A percentile compares a stretch with the other conserved stretches of the same genome.
Conservation (phyloP, 1,140 invertebrate species). For the Drosophila subobscura region DNA sequence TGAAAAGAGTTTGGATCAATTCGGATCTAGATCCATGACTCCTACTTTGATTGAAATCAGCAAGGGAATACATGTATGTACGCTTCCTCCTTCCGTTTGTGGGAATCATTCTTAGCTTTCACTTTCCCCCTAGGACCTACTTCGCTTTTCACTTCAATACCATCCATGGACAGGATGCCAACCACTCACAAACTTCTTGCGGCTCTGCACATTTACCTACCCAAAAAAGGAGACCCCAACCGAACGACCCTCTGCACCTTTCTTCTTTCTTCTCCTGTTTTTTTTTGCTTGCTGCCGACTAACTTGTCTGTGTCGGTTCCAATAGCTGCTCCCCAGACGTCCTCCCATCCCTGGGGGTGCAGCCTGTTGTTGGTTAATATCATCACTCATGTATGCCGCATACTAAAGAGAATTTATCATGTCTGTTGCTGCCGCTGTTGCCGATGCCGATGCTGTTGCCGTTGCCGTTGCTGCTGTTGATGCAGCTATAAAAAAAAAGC, state of each 20-base stretch:
- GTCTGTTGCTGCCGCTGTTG: slow-evolving; percentile 64
- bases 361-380: slow-evolving; percentile 76
- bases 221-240: slow-evolving; percentile 1
- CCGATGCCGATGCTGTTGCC: slow-evolving; percentile 10
- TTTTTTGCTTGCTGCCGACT: slow-evolving; percentile 26
- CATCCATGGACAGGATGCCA: slow-evolving; percentile 4
- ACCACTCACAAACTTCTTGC: slow-evolving; percentile 32
- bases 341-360: slow-evolving; percentile 4
- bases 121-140: slow-evolving; percentile 6
- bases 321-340: neutral
- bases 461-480: slow-evolving; percentile 12
- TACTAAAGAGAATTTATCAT: slow-evolving; percentile 81
- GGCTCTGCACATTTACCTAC: slow-evolving; percentile 28
- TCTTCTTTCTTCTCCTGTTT: neutral
- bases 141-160: slow-evolving; percentile 17
- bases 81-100: too few species aligned
- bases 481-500: slow-evolving; percentile 40
- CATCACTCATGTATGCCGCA: slow-evolving; percentile 81
- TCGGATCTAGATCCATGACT: too few species aligned
- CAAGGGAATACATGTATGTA: neutral
- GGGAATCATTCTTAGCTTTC: neutral
- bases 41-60: too few species aligned
- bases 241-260: neutral
- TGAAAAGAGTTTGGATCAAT: too few species aligned
- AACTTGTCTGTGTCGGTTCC: slow-evolving; percentile 22